Conservation (phyloP, 2,797 vertebrate species). For the Dicrostonyx torquatus region DNA sequence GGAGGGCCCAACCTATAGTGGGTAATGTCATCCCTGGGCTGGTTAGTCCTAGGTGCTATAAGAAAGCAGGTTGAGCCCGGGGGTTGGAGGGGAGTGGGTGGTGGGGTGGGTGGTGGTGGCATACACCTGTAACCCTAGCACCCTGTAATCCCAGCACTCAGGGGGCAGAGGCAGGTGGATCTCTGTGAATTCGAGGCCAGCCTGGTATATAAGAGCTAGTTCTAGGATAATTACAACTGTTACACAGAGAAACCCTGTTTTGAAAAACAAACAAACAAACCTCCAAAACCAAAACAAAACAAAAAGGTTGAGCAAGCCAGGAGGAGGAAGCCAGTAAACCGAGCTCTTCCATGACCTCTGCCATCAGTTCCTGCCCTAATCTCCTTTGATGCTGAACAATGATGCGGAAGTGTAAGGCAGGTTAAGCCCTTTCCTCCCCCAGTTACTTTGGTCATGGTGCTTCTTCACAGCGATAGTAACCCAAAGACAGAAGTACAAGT, state of each 20-base stretch:
- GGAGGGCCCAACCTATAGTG: not conserved
- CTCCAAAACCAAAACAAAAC: too few relatives aligned
- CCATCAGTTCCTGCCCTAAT: not conserved
- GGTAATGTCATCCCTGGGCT: not conserved
- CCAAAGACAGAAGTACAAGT: not conserved
- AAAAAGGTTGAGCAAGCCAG: too few relatives aligned
- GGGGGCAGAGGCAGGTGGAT: too few relatives aligned
- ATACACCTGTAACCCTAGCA: too few relatives aligned
- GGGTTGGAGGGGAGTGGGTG: too few relatives aligned
- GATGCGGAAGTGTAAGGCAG: not conserved
- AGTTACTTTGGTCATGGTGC: not conserved
- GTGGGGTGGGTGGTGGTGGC: too few relatives aligned
- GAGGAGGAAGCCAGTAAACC: not conserved
- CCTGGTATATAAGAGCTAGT: too few relatives aligned
- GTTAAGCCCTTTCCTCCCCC: not conserved
- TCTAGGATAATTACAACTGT: too few relatives aligned
- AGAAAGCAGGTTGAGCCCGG: not conserved
- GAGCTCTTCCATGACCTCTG: not conserved
- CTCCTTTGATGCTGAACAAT: not conserved
- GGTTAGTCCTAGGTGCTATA: not conserved
- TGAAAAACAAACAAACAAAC: too few relatives aligned
- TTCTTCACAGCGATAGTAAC: not conserved
- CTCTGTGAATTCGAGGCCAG: too few relatives aligned
- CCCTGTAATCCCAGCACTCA: too few relatives aligned
- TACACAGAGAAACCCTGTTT: too few relatives aligned